Conservation (phyloP, 2,888 invertebrate genomes). For the Epirrita christyi region DNA sequence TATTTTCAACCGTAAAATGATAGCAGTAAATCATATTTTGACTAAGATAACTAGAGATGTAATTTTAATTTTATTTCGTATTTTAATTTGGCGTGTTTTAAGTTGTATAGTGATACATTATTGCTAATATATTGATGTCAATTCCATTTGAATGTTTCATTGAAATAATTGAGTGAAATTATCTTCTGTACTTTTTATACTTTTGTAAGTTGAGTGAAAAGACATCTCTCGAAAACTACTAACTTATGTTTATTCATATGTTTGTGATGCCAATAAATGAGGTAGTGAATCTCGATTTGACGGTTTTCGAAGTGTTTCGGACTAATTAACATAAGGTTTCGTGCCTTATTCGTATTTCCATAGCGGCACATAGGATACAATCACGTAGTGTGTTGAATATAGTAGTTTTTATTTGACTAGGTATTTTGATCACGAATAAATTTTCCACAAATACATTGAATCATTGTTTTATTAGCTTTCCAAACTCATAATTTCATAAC, state of each 20-base stretch:
- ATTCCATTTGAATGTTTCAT: background rate
- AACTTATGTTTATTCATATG: background rate
- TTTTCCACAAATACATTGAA: constrained; percentile 65
- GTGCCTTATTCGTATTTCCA: constrained; percentile 46
- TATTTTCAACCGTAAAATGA: constrained; percentile 25
- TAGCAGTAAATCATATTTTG: constrained; percentile 13
- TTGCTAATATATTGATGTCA: background rate
- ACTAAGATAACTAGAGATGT: constrained; percentile 8
- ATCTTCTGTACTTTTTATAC: constrained; percentile 4
- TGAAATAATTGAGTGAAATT: constrained; percentile 9
- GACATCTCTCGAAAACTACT: constrained; percentile 8
- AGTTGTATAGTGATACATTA: constrained; percentile 14
- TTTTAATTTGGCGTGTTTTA: constrained; percentile 16
- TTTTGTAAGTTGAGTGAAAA: constrained; percentile 7
- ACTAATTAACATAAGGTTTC: constrained; percentile 38
- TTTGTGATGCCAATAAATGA: background rate
- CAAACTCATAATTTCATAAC: too few species aligned
- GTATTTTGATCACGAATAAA: constrained; percentile 75
- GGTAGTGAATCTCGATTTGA: constrained; percentile 1
- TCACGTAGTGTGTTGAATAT: constrained; percentile 66
- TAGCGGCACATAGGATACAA: constrained; percentile 50
- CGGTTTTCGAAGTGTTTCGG: constrained; percentile 17
- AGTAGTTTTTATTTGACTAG: constrained; percentile 76
- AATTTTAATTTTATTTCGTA: constrained; percentile 17
- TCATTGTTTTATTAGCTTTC: constrained; percentile 40